A percentile compares a stretch with the other conserved stretches of the same genome.
phyloP scores from a whole-genome alignment of 2,797 vertebrate genomes.

The Labroides dimidiatus region DNA sequence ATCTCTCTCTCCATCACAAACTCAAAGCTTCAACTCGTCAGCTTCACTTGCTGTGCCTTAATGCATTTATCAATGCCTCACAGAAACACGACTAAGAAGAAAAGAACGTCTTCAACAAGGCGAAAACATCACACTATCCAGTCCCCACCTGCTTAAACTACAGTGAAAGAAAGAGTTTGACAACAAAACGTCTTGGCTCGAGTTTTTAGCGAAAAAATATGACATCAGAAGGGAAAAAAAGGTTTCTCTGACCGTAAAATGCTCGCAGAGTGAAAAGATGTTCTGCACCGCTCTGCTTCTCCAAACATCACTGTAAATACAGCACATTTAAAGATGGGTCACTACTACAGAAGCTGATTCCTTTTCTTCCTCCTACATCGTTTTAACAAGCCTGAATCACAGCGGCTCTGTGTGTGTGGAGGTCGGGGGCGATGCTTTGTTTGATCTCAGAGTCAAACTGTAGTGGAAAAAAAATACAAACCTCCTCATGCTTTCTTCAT shows the following conservation, averaged over 20 bases:
- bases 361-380: slow-evolving; percentile 25
- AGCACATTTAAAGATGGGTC: slow-evolving; percentile 50
- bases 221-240: neutral
- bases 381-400: slow-evolving; percentile 19
- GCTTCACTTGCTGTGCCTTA: slow-evolving; percentile 89
- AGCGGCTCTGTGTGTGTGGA: slow-evolving; percentile 24
- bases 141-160: slow-evolving; percentile 33
- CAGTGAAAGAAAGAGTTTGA: slow-evolving; percentile 1
- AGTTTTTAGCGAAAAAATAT: slow-evolving; percentile 11
- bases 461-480: slow-evolving; percentile 38
- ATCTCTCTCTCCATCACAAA: slow-evolving; percentile 38
- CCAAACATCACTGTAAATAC: slow-evolving; percentile 67
- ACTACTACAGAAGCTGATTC: slow-evolving; percentile 32
- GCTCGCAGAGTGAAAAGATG: slow-evolving; percentile 53
- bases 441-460: slow-evolving; percentile 59
- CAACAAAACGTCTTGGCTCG: slow-evolving; percentile 8
- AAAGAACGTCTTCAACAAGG: slow-evolving; percentile 46
- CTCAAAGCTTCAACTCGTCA: slow-evolving; percentile 65
- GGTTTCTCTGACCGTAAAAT: slow-evolving; percentile 45
- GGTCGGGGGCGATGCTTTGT: slow-evolving; percentile 44
- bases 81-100: slow-evolving; percentile 64
- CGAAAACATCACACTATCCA: slow-evolving; percentile 22
- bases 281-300: slow-evolving; percentile 43
- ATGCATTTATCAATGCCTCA: slow-evolving; percentile 79
- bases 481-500: slow-evolving; percentile 53